A percentile compares a stretch with the other conserved stretches of the same genome.
Evolutionary conservation across 2,888 invertebrate species (phyloP).

Genomic region (Protodeltote pygarga): DNA sequence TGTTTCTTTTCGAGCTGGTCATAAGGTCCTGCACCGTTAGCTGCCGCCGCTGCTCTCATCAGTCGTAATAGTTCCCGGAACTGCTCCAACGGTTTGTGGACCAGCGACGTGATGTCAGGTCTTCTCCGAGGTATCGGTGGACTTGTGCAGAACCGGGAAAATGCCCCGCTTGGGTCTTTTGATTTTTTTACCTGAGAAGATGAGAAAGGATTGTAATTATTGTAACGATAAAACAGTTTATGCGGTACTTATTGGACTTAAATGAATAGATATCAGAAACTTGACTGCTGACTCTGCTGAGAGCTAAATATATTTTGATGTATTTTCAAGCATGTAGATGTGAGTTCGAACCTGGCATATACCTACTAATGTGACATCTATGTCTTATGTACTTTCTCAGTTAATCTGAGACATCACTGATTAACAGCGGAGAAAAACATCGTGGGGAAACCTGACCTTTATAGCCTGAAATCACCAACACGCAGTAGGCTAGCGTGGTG

Average conservation of each 20-base stretch:
- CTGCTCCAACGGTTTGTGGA: constrained; percentile 95
- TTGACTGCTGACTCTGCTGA: too few relatives aligned
- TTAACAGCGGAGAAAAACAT: too few relatives aligned
- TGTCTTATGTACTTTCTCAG: too few relatives aligned
- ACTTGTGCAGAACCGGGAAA: constrained; percentile 92
- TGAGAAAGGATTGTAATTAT: background rate
- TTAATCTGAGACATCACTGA: too few relatives aligned
- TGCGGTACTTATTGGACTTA: background rate
- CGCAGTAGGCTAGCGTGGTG: too few relatives aligned
- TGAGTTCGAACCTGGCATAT: too few relatives aligned
- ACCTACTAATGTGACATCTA: too few relatives aligned
- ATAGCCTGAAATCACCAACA: too few relatives aligned
- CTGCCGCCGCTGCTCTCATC: constrained; percentile 77
- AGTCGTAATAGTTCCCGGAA: constrained; percentile 81
- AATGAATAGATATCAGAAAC: too few relatives aligned
- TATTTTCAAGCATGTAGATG: too few relatives aligned
- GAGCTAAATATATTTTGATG: too few relatives aligned
- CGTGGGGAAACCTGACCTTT: too few relatives aligned
- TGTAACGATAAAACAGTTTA: background rate
- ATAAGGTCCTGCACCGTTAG: constrained; percentile 75
- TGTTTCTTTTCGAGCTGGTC: constrained; percentile 82
- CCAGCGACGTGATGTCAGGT: constrained; percentile 94
- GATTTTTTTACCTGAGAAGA: constrained; percentile 88
- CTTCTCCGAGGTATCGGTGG: constrained; percentile 93
- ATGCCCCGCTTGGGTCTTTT: constrained; percentile 91